phyloP scores from a whole-genome alignment of 2,888 invertebrate species.

The Epirrhoe alternata region DNA sequence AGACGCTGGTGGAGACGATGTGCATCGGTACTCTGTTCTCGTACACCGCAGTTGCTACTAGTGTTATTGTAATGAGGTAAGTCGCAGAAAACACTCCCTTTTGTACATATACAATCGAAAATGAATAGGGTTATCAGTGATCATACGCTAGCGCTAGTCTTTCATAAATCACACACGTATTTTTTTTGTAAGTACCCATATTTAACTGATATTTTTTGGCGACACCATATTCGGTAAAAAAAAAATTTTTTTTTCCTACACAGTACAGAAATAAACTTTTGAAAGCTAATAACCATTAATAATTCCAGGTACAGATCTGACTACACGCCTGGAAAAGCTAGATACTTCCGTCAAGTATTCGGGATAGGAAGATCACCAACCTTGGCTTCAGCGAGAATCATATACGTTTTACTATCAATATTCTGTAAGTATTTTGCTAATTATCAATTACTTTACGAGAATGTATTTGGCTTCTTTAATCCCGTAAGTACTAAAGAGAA shows the following conservation, averaged over 20 bases:
- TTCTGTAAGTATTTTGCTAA: constrained; percentile 58
- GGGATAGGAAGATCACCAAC: constrained; percentile 59
- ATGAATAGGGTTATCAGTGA: no score
- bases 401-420: constrained; percentile 54
- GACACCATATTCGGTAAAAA: no score
- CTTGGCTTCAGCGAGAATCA: constrained; percentile 52
- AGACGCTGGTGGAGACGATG: constrained; percentile 93
- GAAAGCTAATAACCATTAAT: neutral
- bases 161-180: no score
- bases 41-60: constrained; percentile 94
- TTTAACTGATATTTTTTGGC: no score
- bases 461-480: neutral
- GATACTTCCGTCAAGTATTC: constrained; percentile 56
- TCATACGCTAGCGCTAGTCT: no score
- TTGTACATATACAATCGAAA: neutral
- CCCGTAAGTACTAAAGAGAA: neutral
- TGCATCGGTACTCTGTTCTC: constrained; percentile 93
- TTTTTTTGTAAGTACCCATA: no score
- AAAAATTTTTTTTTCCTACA: no score
- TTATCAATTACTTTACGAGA: no score
- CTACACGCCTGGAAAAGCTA: constrained; percentile 41
- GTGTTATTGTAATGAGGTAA: constrained; percentile 91
- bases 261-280: no score
- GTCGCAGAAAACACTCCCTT: neutral
- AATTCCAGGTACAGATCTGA: constrained; percentile 63